These are phyloP conservation scores for Eristalis intricaria DNA, from an alignment of 2,888 invertebrate genomes.

Conservation along the genomic window DNA sequence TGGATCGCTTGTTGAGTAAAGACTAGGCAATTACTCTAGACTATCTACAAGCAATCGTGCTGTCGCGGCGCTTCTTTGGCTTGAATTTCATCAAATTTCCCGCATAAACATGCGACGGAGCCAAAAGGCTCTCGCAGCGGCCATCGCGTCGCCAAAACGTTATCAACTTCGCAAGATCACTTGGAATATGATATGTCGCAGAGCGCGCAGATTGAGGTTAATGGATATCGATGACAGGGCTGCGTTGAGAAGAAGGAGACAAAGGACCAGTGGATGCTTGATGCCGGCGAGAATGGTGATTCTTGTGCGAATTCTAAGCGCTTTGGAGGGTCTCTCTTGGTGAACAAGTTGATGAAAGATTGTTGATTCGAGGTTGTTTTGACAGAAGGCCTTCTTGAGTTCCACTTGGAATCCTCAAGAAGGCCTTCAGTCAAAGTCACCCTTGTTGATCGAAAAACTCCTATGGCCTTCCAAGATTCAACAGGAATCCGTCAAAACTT, in stretches of 20 bases:
- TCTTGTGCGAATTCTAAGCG: neutral
- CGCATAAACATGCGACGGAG: slow-evolving; percentile 14
- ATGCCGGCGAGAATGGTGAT: neutral
- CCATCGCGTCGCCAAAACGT: neutral
- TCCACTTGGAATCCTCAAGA: too few relatives aligned
- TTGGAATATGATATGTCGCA: slow-evolving; percentile 45
- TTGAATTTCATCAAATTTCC: slow-evolving; percentile 57
- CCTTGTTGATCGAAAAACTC: too few relatives aligned
- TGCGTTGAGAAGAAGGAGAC: neutral
- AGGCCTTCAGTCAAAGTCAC: too few relatives aligned
- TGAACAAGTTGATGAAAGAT: too few relatives aligned
- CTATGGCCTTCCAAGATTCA: too few relatives aligned
- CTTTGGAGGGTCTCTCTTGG: neutral
- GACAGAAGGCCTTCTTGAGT: too few relatives aligned
- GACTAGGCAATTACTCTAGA: too few relatives aligned
- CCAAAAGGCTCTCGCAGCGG: neutral
- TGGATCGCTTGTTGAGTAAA: too few relatives aligned
- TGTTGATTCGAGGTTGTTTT: too few relatives aligned
- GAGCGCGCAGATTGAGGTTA: slow-evolving; percentile 13
- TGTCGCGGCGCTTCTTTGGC: slow-evolving; percentile 14
- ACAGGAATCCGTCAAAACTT: too few relatives aligned
- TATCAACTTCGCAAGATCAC: neutral
- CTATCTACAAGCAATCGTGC: too few relatives aligned
- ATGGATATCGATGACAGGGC: slow-evolving; percentile 24
- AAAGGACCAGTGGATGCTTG: neutral